Conservation (phyloP, 2,888 invertebrate genomes). For the Hyles lineata region DNA sequence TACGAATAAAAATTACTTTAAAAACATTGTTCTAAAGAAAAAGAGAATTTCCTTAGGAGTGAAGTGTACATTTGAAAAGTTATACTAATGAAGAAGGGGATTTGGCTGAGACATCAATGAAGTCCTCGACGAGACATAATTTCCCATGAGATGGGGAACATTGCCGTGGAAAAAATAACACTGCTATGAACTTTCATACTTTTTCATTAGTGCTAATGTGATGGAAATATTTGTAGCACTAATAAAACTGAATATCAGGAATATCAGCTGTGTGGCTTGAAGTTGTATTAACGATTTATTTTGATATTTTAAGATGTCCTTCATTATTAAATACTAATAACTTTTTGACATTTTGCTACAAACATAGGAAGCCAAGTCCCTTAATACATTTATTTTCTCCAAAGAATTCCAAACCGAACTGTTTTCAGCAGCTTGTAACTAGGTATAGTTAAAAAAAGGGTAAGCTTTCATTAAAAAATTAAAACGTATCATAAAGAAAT, state of each 20-base stretch:
- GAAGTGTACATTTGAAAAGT: constrained; percentile 26
- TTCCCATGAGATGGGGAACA: constrained; percentile 53
- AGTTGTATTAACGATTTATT: background rate
- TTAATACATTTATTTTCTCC: too few relatives aligned
- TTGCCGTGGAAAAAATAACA: constrained; percentile 55
- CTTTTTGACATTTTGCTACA: too few relatives aligned
- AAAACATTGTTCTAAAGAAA: constrained; percentile 21
- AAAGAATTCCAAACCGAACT: too few relatives aligned
- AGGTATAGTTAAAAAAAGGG: too few relatives aligned
- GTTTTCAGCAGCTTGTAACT: too few relatives aligned
- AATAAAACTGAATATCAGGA: constrained; percentile 3
- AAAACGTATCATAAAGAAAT: too few relatives aligned
- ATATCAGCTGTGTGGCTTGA: background rate
- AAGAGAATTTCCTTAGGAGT: constrained; percentile 7
- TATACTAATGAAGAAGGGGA: constrained; percentile 26
- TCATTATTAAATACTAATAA: background rate
- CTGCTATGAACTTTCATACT: constrained; percentile 35
- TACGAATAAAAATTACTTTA: constrained; percentile 7
- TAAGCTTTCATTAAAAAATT: too few relatives aligned
- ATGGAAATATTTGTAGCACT: background rate
- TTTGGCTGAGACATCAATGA: constrained; percentile 32
- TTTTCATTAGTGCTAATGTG: constrained; percentile 28
- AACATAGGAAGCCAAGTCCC: too few relatives aligned
- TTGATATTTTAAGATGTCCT: background rate
- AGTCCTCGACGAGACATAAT: constrained; percentile 48